phyloP scores from a whole-genome alignment of 2,113 vertebrate genomes.

The Copsychus sechellarum region DNA sequence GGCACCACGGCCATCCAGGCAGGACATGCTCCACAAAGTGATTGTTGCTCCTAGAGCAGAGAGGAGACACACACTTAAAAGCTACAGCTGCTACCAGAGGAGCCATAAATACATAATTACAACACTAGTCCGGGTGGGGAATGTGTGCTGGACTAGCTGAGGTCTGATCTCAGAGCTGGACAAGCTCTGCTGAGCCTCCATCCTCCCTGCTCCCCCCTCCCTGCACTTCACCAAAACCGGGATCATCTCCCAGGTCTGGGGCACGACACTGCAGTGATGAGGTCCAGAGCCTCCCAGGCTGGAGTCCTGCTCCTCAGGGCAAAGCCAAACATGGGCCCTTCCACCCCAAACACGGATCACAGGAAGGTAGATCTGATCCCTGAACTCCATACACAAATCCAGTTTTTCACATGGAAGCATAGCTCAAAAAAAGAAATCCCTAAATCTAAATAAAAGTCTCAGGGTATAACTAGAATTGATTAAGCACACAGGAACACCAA shows the following conservation, averaged over 20 bases:
- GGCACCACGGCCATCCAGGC: fast-evolving
- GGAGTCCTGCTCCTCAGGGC: fast-evolving
- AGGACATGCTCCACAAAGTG: not conserved
- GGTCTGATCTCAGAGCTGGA: not conserved
- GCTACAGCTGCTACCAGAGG: not conserved
- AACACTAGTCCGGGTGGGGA: not conserved
- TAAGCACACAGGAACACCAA: not conserved
- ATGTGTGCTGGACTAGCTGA: not conserved
- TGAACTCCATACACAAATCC: not conserved
- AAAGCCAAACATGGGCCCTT: fast-evolving
- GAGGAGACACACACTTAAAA: not conserved
- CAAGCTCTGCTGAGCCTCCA: fast-evolving
- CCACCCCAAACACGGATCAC: not conserved
- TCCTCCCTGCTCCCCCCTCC: not conserved
- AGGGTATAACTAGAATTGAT: not conserved
- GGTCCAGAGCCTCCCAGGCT: not conserved
- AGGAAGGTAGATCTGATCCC: fast-evolving
- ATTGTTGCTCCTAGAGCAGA: not conserved
- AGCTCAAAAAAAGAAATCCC: not conserved
- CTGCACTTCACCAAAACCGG: fast-evolving
- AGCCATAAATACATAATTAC: not conserved
- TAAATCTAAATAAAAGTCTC: not conserved
- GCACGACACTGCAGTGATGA: fast-evolving
- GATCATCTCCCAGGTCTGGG: not conserved
- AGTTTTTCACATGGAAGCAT: not conserved